Evolutionary conservation across 1,140 invertebrate genomes (phyloP), one percentile per base, ranked within the genome.

Genomic region (Eufriesea mexicana): DNA sequence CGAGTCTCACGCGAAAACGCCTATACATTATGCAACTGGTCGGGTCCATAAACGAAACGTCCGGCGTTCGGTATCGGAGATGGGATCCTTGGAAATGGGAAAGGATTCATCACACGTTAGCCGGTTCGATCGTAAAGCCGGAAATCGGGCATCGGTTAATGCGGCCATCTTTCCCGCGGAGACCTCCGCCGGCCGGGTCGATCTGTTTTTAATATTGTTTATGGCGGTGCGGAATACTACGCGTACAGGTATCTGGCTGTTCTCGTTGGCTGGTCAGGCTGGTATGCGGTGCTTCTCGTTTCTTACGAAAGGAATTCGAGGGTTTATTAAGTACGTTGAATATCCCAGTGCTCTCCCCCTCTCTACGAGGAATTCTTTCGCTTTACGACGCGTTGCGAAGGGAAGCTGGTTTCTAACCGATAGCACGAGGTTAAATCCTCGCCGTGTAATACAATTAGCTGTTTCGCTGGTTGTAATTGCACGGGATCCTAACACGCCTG

Each of bases 1-100:
- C 76, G 75, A 83, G 84, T 92, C 89, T 87, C 89, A 84, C 85
- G 90, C 84, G 86, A 91, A 92, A 91, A 89, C 89, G 83, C 88
- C 86, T 84, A 92, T 94, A 90, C 93, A 94, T 94, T 93, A 94
- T 94, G 93, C 91, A 94, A 92, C 91, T 92, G 89, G 89, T 90
- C 90, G 92, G 20, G 88, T 90, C 88, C 92, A 91, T 94, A 93
- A 94, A 93, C 91, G 89, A 88, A 90, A 86, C 84, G 89, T 83
- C 74, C 85, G 86, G 62, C 25, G 68, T 79, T 55, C 51, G 10
- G 23, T 57, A 28, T 47, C n/a, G 74, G 61, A 51, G 61, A 67
- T 66, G 57, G 57, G 5, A 25, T 59, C 5, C 23, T 25, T 35
- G 76, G 68, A 54, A 59, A 59, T n/a, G 72, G 57, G 59, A 61